A percentile compares a stretch with the other conserved stretches of the same genome.
Conservation (phyloP, 2,888 invertebrate species). For the Cenopis cana region DNA sequence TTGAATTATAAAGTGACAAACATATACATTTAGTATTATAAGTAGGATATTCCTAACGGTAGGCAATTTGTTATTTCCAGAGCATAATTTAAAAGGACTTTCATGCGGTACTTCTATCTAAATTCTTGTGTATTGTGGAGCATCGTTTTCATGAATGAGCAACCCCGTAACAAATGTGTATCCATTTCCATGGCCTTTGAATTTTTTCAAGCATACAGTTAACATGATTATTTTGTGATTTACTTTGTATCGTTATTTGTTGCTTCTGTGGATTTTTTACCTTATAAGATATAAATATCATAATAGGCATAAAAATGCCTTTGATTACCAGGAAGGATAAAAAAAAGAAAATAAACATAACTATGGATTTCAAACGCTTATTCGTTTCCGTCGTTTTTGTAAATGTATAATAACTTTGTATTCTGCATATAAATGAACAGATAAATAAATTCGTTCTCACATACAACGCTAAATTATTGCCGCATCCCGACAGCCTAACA, state of each 20-base stretch:
- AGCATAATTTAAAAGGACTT: conserved; percentile 34
- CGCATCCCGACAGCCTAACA: conserved; percentile 1
- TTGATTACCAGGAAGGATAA: neutral
- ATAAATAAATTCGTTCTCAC: neutral
- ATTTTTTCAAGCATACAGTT: conserved; percentile 23
- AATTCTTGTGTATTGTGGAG: conserved; percentile 38
- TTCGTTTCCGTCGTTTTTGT: no score
- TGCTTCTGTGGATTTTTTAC: neutral
- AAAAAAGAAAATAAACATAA: neutral
- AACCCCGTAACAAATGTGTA: conserved; percentile 30
- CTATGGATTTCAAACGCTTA: neutral
- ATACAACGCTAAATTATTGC: neutral
- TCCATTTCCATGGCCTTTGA: conserved; percentile 21
- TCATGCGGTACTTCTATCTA: conserved; percentile 32
- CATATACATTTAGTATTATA: neutral
- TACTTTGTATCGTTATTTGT: neutral
- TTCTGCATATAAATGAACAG: no score
- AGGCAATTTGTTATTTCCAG: conserved; percentile 30
- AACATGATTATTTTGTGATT: conserved; percentile 27
- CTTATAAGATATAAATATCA: no score
- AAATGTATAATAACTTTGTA: no score
- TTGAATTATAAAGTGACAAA: no score
- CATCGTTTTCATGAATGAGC: conserved; percentile 36
- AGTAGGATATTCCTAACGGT: conserved; percentile 11
- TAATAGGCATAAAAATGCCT: no score